These are phyloP conservation scores for Drosophila serrata DNA, from an alignment of 1,140 invertebrate species.

Conservation along the genomic window DNA sequence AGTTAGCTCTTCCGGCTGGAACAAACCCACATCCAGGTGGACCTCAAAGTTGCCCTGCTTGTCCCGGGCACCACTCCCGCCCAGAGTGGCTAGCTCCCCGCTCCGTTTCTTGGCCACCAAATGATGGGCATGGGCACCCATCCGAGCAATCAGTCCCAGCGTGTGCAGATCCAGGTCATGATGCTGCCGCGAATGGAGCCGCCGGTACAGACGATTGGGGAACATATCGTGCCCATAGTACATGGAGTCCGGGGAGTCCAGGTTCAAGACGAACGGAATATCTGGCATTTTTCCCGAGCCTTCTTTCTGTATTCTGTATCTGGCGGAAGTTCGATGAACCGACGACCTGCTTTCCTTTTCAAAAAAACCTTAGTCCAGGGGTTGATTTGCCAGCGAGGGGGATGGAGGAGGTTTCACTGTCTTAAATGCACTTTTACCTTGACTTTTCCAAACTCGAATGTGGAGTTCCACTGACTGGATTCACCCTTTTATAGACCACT, in stretches of 20 bases:
- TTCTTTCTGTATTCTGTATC: slow-evolving; percentile 57
- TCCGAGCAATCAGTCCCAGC: slow-evolving; percentile 70
- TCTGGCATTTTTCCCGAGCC: slow-evolving; percentile 63
- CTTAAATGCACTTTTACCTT: slow-evolving; percentile 21
- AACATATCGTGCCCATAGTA: slow-evolving; percentile 82
- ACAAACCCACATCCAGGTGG: slow-evolving; percentile 89
- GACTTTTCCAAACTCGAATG: slow-evolving; percentile 62
- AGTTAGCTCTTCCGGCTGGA: slow-evolving; percentile 90
- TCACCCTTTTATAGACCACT: slow-evolving; percentile 56
- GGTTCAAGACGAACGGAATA: slow-evolving; percentile 76
- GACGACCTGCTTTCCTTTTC: slow-evolving; percentile 50
- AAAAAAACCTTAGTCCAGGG: slow-evolving; percentile 21
- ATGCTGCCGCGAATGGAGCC: slow-evolving; percentile 68
- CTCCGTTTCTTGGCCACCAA: slow-evolving; percentile 64
- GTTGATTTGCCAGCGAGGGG: slow-evolving; percentile 50
- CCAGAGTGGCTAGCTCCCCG: slow-evolving; percentile 42
- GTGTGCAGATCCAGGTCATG: slow-evolving; percentile 73
- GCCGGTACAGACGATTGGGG: slow-evolving; percentile 74
- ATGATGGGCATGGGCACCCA: slow-evolving; percentile 75
- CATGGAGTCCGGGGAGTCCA: slow-evolving; percentile 73
- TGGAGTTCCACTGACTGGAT: slow-evolving; percentile 43
- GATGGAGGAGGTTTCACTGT: background rate
- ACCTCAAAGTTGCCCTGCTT: slow-evolving; percentile 86
- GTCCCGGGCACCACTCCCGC: slow-evolving; percentile 57
- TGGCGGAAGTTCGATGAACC: slow-evolving; percentile 69